Base-by-base conservation (phyloP, 1,140 invertebrate species). In the Caenorhabditis brenneri region DNA sequence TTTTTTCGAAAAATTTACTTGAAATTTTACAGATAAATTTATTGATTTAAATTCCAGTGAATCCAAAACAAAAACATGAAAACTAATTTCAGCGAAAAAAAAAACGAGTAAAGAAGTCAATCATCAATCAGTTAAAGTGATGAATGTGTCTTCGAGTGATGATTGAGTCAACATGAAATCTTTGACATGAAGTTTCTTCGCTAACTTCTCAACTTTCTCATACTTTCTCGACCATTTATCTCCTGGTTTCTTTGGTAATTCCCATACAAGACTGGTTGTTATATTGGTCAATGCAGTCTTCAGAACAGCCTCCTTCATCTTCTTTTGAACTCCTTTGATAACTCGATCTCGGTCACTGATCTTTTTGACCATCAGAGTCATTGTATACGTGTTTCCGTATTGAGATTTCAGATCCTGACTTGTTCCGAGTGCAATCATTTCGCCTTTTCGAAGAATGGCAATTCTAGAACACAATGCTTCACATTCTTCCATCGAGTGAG, bases 381-480 rank as follows among this genome's bases (percentile, higher is more conserved):
- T 48, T 46, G 42, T 48, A 46, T 81, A 82, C 15, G 81, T 53
- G 19, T 55, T 60, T 39, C 74, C 83, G 36, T 49, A 86, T 84
- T 81, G 86, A 19, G 79, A 65, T 53, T 86, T 86, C 10, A 86
- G 83, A 51, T 48, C 33, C 49, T 86, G 86, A 65, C 82, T 85
- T 15, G 60, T 84, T 79, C 86, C 86, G 10, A 87, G 24, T 19
- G 55, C 48, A 46, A 78, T 78, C 46, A 87, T 48, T 83, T 90
- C 86, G 60, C 92, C 92, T 87, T 92, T 92, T 42, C 80, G 80
- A 82, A 89, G 88, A 42, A 89, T 86, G 15, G 60, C 89, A 16
- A 89, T 80, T 49, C 85, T 31, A 2, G 80, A 82, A 51, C 87
- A 90, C 7, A 90, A 69, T 15, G 88, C 88, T 33, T 90, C 89